A percentile compares a stretch with the other conserved stretches of the same genome.
These are phyloP conservation scores for Acrocephalus kingi DNA, from an alignment of 2,113 vertebrate species.

Conservation along the genomic window DNA sequence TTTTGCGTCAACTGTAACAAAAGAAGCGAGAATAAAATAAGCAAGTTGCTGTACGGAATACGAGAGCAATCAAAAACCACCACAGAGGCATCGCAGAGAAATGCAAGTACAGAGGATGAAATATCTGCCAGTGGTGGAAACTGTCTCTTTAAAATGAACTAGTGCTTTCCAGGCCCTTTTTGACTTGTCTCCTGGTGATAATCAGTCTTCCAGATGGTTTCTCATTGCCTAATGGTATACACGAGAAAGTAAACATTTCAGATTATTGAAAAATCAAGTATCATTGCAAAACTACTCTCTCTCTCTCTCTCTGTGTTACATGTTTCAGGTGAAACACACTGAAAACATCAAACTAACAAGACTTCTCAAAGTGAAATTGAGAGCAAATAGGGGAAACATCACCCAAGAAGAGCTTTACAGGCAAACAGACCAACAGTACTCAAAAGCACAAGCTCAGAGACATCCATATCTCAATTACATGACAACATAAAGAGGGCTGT, in stretches of 20 bases:
- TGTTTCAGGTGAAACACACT: slow-evolving; percentile 11
- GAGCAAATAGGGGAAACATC: slow-evolving; percentile 16
- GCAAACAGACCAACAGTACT: slow-evolving; percentile 45
- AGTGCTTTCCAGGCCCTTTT: slow-evolving; percentile 50
- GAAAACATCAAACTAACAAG: slow-evolving; percentile 35
- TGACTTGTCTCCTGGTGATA: slow-evolving; percentile 45
- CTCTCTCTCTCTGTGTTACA: slow-evolving; percentile 30
- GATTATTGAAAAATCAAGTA: slow-evolving; percentile 55
- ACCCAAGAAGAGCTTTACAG: slow-evolving; percentile 27
- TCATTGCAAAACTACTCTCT: slow-evolving; percentile 31
- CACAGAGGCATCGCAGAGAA: slow-evolving; percentile 36
- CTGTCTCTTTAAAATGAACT: slow-evolving; percentile 53
- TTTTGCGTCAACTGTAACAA: slow-evolving; percentile 70
- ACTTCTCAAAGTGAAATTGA: slow-evolving; percentile 36
- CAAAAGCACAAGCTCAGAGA: slow-evolving; percentile 42
- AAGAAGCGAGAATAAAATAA: slow-evolving; percentile 72
- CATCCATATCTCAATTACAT: slow-evolving; percentile 46
- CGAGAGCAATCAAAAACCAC: slow-evolving; percentile 64
- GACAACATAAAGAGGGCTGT: slow-evolving; percentile 42
- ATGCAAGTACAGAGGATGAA: slow-evolving; percentile 28
- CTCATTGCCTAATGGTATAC: slow-evolving; percentile 48
- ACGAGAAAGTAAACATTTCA: slow-evolving; percentile 49
- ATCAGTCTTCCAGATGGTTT: slow-evolving; percentile 62
- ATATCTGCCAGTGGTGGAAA: slow-evolving; percentile 50
- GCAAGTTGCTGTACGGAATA: slow-evolving; percentile 45